Evolutionary conservation across 1,140 invertebrate genomes (phyloP), one percentile per base, ranked within the genome.

Genomic region (Melanaphis sacchari): DNA sequence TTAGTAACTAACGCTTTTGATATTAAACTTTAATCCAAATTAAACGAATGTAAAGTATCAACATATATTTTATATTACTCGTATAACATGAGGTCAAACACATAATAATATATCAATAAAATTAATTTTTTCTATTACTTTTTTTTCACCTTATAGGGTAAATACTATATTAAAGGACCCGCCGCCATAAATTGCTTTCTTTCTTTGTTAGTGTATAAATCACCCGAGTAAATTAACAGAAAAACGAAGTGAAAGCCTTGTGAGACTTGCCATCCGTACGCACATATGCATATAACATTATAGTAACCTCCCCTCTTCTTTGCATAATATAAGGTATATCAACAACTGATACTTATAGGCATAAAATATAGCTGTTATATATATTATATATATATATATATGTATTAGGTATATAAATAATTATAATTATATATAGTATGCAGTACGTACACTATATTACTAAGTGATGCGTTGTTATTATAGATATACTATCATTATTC

Each of bases 211-310:
- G 43, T 46, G 26, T 84, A 92, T 49, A 84, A 92, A 84, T 84
- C 91, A 92, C 43, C 21, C n/a, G 76, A 49, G 91, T 84, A 84
- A 84, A 52, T 52, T 81, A 85, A 81, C 40, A 91, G 38, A 66
- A 91, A 76, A 82, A 24, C 46, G 8, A 84, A 92, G 91, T 92
- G 91, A 92, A 92, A 92, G 76, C 76, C 21, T 84, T 26, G 38
- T n/a, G 40, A 43, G 40, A 88, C 43, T 88, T 49, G 85, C 38
- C 43, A 41, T 88, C 7, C 6, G 9, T 22, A 21, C 18, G 18
- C n/a, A 52, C n/a, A 52, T 36, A 49, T 52, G 40, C 40, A 38
- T 21, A 36, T 24, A 52, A 52, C 22, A 52, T 89, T 52, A 24
- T 38, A 89, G 11, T 52, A 38, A 89, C 43, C 21, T 88, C 85